Evolutionary conservation across 2,113 vertebrate genomes (phyloP).

Genomic region (Siniperca knerii): DNA sequence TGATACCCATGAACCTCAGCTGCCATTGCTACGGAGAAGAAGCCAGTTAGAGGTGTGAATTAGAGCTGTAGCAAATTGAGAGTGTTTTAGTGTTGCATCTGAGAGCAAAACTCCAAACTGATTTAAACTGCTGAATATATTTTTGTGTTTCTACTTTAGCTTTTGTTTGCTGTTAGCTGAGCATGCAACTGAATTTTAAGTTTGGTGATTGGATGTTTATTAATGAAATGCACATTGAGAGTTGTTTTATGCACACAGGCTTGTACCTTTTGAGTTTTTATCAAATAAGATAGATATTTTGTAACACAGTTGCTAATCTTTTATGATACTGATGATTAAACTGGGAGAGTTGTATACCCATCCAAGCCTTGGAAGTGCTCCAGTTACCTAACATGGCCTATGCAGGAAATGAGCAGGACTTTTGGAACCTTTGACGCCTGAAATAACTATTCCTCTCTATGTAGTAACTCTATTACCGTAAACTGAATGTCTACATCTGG

Average conservation of each 20-base stretch:
- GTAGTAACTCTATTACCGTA: neutral
- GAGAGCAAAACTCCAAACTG: neutral
- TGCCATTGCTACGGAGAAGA: neutral
- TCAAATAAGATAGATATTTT: neutral
- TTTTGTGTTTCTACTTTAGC: neutral
- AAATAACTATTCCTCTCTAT: neutral
- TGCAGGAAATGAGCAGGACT: neutral
- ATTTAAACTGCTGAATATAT: neutral
- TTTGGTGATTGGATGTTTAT: neutral
- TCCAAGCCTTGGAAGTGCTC: neutral
- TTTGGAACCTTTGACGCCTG: neutral
- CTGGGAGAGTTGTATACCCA: neutral
- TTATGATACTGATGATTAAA: neutral
- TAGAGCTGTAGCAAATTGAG: neutral
- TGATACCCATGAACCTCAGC: neutral
- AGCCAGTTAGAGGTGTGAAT: neutral
- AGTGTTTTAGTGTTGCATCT: conserved; percentile 5
- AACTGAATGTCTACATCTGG: conserved; percentile 13
- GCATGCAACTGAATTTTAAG: neutral
- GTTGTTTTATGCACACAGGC: neutral
- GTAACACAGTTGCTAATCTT: neutral
- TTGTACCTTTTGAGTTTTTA: neutral
- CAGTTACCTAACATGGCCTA: neutral
- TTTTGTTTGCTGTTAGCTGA: neutral
- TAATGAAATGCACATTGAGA: neutral